Evolutionary conservation across 2,888 invertebrate species (phyloP).

Genomic region (Caenorhabditis sp.): DNA sequence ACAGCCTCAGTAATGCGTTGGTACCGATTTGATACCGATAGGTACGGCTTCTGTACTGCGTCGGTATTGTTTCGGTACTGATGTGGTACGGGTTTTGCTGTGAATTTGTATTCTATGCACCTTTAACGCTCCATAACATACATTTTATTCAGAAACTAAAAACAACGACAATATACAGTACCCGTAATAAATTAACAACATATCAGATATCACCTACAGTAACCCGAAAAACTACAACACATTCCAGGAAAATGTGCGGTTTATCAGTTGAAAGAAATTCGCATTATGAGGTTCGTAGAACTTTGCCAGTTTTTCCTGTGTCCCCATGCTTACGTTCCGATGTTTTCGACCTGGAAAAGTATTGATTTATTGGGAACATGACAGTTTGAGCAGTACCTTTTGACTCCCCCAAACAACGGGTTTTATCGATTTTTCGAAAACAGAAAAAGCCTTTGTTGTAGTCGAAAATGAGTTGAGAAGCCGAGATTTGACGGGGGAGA

Average conservation of each 20-base stretch:
- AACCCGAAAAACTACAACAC: background rate
- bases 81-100: too few species aligned
- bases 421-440: constrained; percentile 59
- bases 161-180: too few species aligned
- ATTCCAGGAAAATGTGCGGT: constrained; percentile 48
- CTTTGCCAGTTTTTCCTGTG: constrained; percentile 29
- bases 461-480: constrained; percentile 93
- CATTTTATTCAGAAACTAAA: too few species aligned
- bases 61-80: too few species aligned
- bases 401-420: constrained; percentile 53
- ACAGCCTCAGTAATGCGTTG: too few species aligned
- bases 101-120: too few species aligned
- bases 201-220: background rate
- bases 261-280: constrained; percentile 61
- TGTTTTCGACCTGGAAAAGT: constrained; percentile 55
- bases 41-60: too few species aligned
- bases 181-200: background rate
- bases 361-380: background rate
- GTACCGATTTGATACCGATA: too few species aligned
- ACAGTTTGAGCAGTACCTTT: constrained; percentile 37
- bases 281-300: constrained; percentile 56
- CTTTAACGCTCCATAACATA: too few species aligned
- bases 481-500: constrained; percentile 79
- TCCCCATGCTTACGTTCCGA: constrained; percentile 40
- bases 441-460: constrained; percentile 96